Base-by-base conservation (phyloP, 1,140 invertebrate species). In the Mesaphorura yosii region DNA sequence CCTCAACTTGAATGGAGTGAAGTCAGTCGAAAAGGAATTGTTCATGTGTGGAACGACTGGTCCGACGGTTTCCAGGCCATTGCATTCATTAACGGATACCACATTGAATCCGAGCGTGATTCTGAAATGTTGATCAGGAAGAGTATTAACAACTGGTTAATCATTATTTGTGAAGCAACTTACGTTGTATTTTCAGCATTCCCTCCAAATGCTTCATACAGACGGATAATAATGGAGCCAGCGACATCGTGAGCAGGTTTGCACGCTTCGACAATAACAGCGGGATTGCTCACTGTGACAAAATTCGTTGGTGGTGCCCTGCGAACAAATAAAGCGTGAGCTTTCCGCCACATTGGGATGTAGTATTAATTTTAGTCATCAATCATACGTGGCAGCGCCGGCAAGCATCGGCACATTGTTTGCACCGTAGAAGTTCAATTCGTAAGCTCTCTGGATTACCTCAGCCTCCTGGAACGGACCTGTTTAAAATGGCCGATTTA, bases 341-440 rank as follows among this genome's bases (percentile, higher is more conserved):
- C 12, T 31, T 31, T 14, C 49, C 45, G 12, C 53, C 27, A 2
- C 57, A 47, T 28, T 66, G 60, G 62, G 15, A 70, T 67, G 10
- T 72, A 69, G 65, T 71, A 73, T 15, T 75, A 74, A 65, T 76
- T 76, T 56, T 76, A 75, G 57, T 66, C 67, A 58, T 74, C 71
- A 61, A 75, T 76, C n/a, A 76, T 58, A 22, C 76, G 57, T n/a
- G 73, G 64, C n/a, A 76, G 64, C 48, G 74, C 75, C 60, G 65
- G 71, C 48, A 10, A 49, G 25, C 3, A 59, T 17, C 6, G 53
- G 58, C 17, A 60, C 48, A 28, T 60, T 60, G 26, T 60, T 60
- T 7, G 58, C 38, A 0, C 31, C 37, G 5, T 53, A 53, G 39
- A 38, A 46, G 39, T 60, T 60, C 19, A 60, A 37, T 23, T 60